Evolutionary conservation across 2,888 invertebrate genomes (phyloP), one percentile per base, ranked within the genome.

Genomic region (Uloborus plumipes): DNA sequence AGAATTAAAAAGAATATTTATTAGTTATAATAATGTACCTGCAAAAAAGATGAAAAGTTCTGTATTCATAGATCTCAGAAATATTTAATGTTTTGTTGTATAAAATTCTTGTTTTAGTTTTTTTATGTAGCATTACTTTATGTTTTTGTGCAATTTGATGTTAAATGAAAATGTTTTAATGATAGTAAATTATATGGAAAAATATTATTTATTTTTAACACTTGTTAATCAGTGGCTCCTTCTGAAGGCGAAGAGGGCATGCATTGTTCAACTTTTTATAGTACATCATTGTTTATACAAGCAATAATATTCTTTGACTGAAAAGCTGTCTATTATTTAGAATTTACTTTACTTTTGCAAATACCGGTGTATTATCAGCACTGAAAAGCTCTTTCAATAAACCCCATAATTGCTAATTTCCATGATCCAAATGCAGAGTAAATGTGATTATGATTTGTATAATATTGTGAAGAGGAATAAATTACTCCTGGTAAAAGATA

Each of bases 381-480:
- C 51, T 66, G 51, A 66, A 39, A 64, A 64, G 20, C 55, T 9
- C 9, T 66, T 79, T 74, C 16, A 53, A 51, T 55, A 51, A 74
- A 64, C 53, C 64, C 67, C 67, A 62, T 67, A 73, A 69, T 62
- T 72, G 26, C 59, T 49, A 61, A 62, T 69, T 76, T 71, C 62
- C 61, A 47, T 65, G 64, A 77, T 62, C 70, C 76, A 70, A 73
- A 69, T 80, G 65, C 69, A 80, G 69, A 80, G 73, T 55, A 70
- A 55, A 64, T 80, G 80, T 80, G 74, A 80, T 69, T 80, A 80
- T 80, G 47, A 80, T 80, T 80, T 80, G 80, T 80, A 80, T 80
- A 73, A 80, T 80, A 74, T 74, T 80, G 74, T 80, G 74, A 80
- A 80, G 78, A 75, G 75, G 75, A 80, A 80, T 80, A 80, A 80